Percentiles rank a stretch among this genome's conserved stretches.
phyloP scores from a whole-genome alignment of 2,888 invertebrate species.

The Pollenia griseotomentosa region DNA sequence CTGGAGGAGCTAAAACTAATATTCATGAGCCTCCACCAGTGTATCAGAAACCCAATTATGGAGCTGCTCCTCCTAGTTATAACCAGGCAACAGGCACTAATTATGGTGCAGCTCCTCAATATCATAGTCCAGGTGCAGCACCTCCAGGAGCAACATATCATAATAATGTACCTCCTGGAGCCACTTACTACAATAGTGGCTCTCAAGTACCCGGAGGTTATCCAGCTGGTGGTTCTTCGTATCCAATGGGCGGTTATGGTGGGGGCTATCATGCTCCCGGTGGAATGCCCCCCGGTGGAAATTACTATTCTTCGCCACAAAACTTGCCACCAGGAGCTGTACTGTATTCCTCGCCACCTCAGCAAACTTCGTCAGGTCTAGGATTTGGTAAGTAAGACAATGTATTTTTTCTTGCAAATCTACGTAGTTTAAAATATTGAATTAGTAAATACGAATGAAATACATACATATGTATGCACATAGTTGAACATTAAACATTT shows the following conservation, averaged over 20 bases:
- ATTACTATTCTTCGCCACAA: conserved; percentile 74
- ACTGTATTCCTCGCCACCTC: conserved; percentile 79
- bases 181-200: conserved; percentile 75
- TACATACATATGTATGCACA: background rate
- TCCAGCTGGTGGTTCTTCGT: conserved; percentile 70
- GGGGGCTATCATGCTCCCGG: conserved; percentile 76
- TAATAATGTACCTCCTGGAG: conserved; percentile 77
- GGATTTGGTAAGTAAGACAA: conserved; percentile 80
- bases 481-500: background rate
- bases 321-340: conserved; percentile 79
- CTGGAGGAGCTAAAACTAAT: conserved; percentile 81
- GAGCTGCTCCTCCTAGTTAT: conserved; percentile 80
- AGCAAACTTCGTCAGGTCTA: conserved; percentile 82
- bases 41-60: conserved; percentile 80
- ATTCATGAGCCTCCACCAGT: conserved; percentile 81
- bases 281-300: conserved; percentile 47
- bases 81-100: conserved; percentile 78
- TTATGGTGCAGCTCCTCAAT: conserved; percentile 76
- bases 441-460: background rate
- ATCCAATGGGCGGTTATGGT: conserved; percentile 76
- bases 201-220: conserved; percentile 71
- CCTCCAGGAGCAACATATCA: conserved; percentile 79
- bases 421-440: background rate
- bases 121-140: conserved; percentile 76
- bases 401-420: background rate